Evolutionary conservation across 2,113 vertebrate genomes (phyloP), one percentile per base, ranked within the genome.

Genomic region (Thomomys bottae): DNA sequence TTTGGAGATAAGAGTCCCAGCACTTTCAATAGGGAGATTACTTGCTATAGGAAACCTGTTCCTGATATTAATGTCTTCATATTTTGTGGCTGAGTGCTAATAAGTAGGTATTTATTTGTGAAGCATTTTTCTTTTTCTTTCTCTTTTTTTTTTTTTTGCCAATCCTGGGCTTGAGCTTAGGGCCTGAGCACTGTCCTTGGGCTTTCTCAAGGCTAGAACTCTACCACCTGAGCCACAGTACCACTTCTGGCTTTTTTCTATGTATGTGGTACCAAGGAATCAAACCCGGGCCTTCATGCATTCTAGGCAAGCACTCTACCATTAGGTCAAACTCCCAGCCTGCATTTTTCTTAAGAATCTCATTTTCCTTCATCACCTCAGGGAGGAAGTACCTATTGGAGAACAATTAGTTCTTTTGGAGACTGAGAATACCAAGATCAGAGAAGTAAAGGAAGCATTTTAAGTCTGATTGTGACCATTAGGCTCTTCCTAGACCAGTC

Each of bases 11-110:
- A 54, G 49, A 54, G 49, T 54, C 49, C 49, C 14, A 54, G 12
- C 49, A 54, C 49, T 15, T n/a, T n/a, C 49, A 54, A 15, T 15
- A 88, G 87, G 78, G 18, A 34, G 57, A 63, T 92, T 73, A 64
- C 72, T 89, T 94, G 94, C 86, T 95, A 0, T 86, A 84, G 84
- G 86, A 89, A 86, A 76, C 45, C 82, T 68, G 23, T 57, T 94
- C 38, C 80, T 73, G 63, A 68, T 84, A 73, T 92, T 83, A 76
- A 67, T 61, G 34, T 70, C 84, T 86, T 70, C 2, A 1, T 80
- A n/a, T 78, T 49, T 67, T 88, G 21, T 59, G 54, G 38, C 30
- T 73, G 63, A 42, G 89, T 68, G 68, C 59, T 78, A 67, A 42
- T 63, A 63, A 90, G 84, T n/a, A 93, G 73, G 57, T 80, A 75